These are phyloP conservation scores for Dufourea novaeangliae DNA, from an alignment of 1,140 invertebrate species.

Conservation along the genomic window DNA sequence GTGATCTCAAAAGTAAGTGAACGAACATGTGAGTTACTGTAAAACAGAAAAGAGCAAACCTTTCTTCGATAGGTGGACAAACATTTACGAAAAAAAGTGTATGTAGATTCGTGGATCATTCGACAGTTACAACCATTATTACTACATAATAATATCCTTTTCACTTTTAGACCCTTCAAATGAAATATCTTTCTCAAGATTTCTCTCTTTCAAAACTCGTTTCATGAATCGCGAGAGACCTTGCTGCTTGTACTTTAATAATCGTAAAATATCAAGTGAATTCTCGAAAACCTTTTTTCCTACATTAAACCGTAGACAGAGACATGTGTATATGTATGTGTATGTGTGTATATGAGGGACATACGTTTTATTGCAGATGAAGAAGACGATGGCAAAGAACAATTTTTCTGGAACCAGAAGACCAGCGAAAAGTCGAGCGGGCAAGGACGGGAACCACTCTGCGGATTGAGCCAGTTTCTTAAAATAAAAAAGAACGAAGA, in stretches of 20 bases:
- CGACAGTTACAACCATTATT: too few relatives aligned
- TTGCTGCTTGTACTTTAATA: not conserved
- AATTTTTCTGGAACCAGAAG: slow-evolving; percentile 29
- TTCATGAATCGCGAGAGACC: not conserved
- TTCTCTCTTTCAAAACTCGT: not conserved
- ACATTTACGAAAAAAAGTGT: too few relatives aligned
- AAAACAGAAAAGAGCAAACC: too few relatives aligned
- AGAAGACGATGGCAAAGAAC: slow-evolving; percentile 4
- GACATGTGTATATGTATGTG: not conserved
- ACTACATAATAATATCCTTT: too few relatives aligned
- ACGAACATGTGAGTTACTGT: too few relatives aligned
- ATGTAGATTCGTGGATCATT: too few relatives aligned
- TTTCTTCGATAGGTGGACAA: too few relatives aligned
- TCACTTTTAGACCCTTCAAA: too few relatives aligned
- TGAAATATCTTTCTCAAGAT: not conserved
- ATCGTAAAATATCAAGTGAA: slow-evolving; percentile 23
- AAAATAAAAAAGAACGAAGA: slow-evolving; percentile 21
- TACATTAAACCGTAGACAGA: slow-evolving; percentile 7
- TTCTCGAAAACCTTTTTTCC: not conserved
- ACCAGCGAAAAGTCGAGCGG: slow-evolving; percentile 33
- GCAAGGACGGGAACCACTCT: slow-evolving; percentile 43
- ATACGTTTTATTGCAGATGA: slow-evolving; percentile 30
- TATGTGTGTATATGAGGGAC: not conserved
- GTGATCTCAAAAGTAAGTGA: too few relatives aligned
- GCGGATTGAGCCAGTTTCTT: slow-evolving; percentile 39